Base-by-base conservation (phyloP, 1,140 invertebrate genomes). In the Eupristina koningsbergeri region DNA sequence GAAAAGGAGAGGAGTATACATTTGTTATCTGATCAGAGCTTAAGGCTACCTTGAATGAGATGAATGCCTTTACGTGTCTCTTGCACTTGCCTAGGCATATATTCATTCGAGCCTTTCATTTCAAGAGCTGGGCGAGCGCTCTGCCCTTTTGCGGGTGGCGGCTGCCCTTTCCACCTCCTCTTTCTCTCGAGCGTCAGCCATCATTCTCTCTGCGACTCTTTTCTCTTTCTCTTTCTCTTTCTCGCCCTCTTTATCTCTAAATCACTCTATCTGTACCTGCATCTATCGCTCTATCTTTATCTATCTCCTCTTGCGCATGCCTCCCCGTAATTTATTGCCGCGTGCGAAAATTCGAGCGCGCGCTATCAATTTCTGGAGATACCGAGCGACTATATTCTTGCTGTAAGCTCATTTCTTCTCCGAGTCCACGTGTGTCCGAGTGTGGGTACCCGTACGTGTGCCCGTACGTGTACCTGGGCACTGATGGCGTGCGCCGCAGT, bases 1-100 rank as follows among this genome's bases (percentile, higher is more conserved):
- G 63, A 26, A 47, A 53, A 81, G 74, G 34, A 71, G 88, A 88
- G 86, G 87, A 91, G 91, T 90, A 87, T 91, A 91, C 90, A 89
- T 91, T 90, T 89, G 90, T 90, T 91, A 91, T 91, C 91, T 91
- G 91, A 91, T 91, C 90, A 88, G 88, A 91, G 90, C 88, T 90
- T 91, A 90, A 89, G 88, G 88, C 88, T 90, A 89, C 90, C 89
- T 91, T 91, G 90, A 91, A 91, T 90, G 91, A 91, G 90, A 91
- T 91, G 90, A 91, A 91, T 91, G 90, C 89, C 88, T 91, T 89
- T 89, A 90, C 89, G 89, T 90, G 89, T 91, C 89, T 91, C 90
- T 90, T 91, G 88, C 89, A 91, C 90, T 91, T 90, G 88, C 89
- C 88, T 90, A 90, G 89, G 89, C 89, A 89, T 89, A 85, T 81